Percentiles rank a stretch among this genome's conserved stretches.
Conservation (phyloP, 2,888 invertebrate species). For the Ditylenchus weischeri region DNA sequence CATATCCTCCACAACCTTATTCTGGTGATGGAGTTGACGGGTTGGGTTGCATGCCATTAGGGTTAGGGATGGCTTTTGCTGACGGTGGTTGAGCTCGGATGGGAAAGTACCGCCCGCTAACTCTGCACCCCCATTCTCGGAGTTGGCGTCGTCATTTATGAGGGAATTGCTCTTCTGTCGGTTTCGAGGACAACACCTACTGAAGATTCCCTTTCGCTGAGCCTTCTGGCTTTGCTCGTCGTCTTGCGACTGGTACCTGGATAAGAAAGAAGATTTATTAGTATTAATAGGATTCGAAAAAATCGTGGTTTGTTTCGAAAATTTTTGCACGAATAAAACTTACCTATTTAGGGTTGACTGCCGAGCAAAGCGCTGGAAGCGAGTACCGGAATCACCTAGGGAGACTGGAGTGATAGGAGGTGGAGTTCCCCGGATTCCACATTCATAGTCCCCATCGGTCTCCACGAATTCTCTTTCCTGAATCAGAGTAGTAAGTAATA, state of each 20-base stretch:
- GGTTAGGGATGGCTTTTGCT: neutral
- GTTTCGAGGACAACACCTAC: constrained; percentile 1
- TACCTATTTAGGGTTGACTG: constrained; percentile 3
- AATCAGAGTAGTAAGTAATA: neutral
- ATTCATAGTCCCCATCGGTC: constrained; percentile 45
- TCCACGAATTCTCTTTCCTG: constrained; percentile 55
- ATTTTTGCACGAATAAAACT: too few species aligned
- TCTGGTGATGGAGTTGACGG: too few species aligned
- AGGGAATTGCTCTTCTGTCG: neutral
- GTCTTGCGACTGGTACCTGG: too few species aligned
- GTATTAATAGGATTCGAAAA: too few species aligned
- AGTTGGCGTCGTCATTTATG: constrained; percentile 2
- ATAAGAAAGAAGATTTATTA: too few species aligned
- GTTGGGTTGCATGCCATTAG: too few species aligned
- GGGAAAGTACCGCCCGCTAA: neutral
- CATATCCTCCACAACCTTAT: too few species aligned
- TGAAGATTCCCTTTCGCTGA: neutral
- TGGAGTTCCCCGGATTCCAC: constrained; percentile 44
- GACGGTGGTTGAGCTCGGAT: constrained; percentile 4
- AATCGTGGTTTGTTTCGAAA: too few species aligned
- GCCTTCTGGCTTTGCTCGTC: neutral
- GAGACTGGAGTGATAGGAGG: constrained; percentile 37
- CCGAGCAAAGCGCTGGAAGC: neutral
- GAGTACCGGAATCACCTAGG: constrained; percentile 12
- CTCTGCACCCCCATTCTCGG: constrained; percentile 3